phyloP scores from a whole-genome alignment of 2,797 vertebrate species.

The Molossus molossus region DNA sequence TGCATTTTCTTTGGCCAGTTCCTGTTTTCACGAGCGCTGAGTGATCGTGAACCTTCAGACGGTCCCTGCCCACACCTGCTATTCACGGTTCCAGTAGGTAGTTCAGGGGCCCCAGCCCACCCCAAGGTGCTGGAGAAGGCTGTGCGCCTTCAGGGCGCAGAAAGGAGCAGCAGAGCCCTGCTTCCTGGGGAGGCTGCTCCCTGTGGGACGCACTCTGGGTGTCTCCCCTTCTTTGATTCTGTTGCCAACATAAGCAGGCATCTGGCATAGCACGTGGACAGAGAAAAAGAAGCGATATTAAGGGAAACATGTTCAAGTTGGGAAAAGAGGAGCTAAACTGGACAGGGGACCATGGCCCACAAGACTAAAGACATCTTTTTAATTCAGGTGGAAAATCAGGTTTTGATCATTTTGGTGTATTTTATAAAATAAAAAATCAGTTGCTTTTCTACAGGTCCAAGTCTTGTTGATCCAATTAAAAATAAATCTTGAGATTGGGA shows the following conservation, averaged over 20 bases:
- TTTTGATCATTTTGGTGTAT: slow-evolving; percentile 2
- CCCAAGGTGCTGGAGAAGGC: neutral
- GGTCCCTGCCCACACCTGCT: slow-evolving; percentile 71
- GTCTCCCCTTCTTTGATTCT: slow-evolving; percentile 88
- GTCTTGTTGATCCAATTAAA: slow-evolving; percentile 27
- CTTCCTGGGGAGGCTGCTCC: slow-evolving; percentile 92
- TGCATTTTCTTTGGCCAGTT: neutral
- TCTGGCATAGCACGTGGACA: slow-evolving; percentile 84
- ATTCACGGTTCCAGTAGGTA: neutral
- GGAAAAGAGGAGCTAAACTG: slow-evolving; percentile 49
- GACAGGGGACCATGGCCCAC: neutral
- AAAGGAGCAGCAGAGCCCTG: slow-evolving; percentile 89
- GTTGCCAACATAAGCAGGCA: slow-evolving; percentile 90
- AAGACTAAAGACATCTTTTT: neutral
- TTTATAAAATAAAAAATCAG: slow-evolving; percentile 42
- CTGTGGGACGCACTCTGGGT: slow-evolving; percentile 90
- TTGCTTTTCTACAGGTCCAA: neutral
- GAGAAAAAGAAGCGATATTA: slow-evolving; percentile 87
- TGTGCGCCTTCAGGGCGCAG: slow-evolving; percentile 78
- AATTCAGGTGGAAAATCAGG: neutral
- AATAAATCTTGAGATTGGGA: slow-evolving; percentile 19
- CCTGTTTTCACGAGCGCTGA: neutral
- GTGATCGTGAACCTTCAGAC: neutral
- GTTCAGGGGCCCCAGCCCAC: accelerated
- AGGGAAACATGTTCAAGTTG: slow-evolving; percentile 83